Conservation (phyloP, 2,888 invertebrate species). For the Globia sparganii region DNA sequence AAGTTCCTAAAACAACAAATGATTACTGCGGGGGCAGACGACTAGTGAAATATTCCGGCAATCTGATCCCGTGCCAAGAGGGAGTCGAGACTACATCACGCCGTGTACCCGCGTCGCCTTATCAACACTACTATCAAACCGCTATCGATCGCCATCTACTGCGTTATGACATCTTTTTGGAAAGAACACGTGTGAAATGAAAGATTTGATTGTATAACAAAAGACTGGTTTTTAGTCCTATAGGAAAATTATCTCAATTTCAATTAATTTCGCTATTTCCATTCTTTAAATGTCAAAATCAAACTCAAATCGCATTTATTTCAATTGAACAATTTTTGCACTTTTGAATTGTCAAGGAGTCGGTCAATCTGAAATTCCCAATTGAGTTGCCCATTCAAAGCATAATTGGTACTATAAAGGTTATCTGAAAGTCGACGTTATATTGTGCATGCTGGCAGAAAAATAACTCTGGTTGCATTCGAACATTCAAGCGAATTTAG, state of each 20-base stretch:
- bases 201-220: neutral
- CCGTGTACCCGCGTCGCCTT: constrained; percentile 9
- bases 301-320: too few species aligned
- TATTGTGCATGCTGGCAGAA: neutral
- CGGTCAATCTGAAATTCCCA: too few species aligned
- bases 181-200: constrained; percentile 4
- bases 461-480: too few species aligned
- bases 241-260: neutral
- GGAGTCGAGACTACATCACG: constrained; percentile 49
- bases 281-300: neutral
- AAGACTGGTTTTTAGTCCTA: neutral
- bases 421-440: neutral
- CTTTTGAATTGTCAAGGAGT: too few species aligned
- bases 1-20: constrained; percentile 49
- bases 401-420: neutral
- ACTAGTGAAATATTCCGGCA: constrained; percentile 50
- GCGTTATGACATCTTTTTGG: constrained; percentile 23
- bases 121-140: constrained; percentile 48
- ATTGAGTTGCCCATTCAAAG: neutral
- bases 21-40: constrained; percentile 43
- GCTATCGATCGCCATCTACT: constrained; percentile 25
- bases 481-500: too few species aligned
- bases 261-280: neutral
- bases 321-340: too few species aligned
- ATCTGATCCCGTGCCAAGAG: constrained; percentile 65